Evolutionary conservation across 1,140 invertebrate genomes (phyloP).

Genomic region (Ceratoteleas bidentatus): DNA sequence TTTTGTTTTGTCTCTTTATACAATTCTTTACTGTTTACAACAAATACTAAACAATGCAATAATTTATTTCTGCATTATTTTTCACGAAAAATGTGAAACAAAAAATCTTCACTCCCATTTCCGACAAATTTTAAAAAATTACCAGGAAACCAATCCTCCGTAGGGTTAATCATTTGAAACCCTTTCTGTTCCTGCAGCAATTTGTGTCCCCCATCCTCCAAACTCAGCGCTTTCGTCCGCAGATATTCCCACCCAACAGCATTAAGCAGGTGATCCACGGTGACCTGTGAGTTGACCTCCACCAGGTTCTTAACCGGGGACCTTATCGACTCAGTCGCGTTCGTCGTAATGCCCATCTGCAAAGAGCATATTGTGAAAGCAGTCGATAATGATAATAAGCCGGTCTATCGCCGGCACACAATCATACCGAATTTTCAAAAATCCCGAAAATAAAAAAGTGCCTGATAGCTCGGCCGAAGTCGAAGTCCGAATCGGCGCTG

Average conservation of each 20-base stretch:
- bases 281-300: constrained; percentile 87
- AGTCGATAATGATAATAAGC: constrained; percentile 32
- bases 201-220: constrained; percentile 86
- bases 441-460: constrained; percentile 33
- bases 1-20: too few relatives aligned
- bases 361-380: constrained; percentile 58
- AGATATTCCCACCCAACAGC: constrained; percentile 91
- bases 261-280: constrained; percentile 85
- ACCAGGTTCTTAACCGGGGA: constrained; percentile 91
- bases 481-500: constrained; percentile 25
- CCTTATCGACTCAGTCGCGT: constrained; percentile 90
- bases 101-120: too few relatives aligned
- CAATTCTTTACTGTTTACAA: too few relatives aligned
- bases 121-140: constrained; percentile 63
- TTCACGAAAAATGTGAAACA: too few relatives aligned
- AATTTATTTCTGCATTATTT: too few relatives aligned
- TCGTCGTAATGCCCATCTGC: constrained; percentile 85
- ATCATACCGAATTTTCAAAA: constrained; percentile 22
- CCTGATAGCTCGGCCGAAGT: constrained; percentile 10
- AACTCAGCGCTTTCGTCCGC: constrained; percentile 84
- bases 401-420: too few relatives aligned
- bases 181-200: constrained; percentile 87
- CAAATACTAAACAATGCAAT: too few relatives aligned
- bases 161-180: constrained; percentile 92
- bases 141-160: constrained; percentile 93